Conservation (phyloP, 2,888 invertebrate genomes). For the Apodemia hepburni region DNA sequence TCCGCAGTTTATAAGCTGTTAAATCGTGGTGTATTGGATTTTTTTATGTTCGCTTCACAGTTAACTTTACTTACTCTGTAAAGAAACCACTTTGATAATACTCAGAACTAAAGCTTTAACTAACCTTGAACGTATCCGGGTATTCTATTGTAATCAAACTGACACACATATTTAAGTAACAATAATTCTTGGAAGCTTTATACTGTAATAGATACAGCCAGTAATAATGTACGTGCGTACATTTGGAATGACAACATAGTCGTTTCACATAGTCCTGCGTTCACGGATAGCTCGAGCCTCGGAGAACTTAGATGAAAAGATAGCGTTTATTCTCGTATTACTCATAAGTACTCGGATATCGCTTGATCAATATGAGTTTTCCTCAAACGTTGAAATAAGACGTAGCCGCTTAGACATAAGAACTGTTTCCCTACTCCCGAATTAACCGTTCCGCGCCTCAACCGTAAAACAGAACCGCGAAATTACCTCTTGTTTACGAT, state of each 20-base stretch:
- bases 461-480: conserved; percentile 18
- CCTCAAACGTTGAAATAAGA: conserved; percentile 11
- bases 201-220: conserved; percentile 36
- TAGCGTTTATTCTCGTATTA: conserved; percentile 28
- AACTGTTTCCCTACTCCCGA: not conserved
- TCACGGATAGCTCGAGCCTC: conserved; percentile 49
- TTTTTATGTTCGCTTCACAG: too few relatives aligned
- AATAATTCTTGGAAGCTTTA: conserved; percentile 16
- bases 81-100: too few relatives aligned
- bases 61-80: too few relatives aligned
- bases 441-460: conserved; percentile 9
- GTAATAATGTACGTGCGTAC: conserved; percentile 43
- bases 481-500: conserved; percentile 21
- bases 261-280: conserved; percentile 48
- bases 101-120: too few relatives aligned
- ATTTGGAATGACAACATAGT: conserved; percentile 52
- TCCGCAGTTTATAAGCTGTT: too few relatives aligned
- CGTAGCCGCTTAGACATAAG: not conserved
- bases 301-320: conserved; percentile 67
- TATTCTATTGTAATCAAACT: not conserved
- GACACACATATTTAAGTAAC: conserved; percentile 3
- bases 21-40: too few relatives aligned
- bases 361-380: conserved; percentile 14
- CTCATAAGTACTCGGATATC: conserved; percentile 16
- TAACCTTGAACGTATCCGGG: too few relatives aligned